A percentile compares a stretch with the other conserved stretches of the same genome.
Evolutionary conservation across 2,888 invertebrate species (phyloP).

Genomic region (Tuberolachnus salignus): DNA sequence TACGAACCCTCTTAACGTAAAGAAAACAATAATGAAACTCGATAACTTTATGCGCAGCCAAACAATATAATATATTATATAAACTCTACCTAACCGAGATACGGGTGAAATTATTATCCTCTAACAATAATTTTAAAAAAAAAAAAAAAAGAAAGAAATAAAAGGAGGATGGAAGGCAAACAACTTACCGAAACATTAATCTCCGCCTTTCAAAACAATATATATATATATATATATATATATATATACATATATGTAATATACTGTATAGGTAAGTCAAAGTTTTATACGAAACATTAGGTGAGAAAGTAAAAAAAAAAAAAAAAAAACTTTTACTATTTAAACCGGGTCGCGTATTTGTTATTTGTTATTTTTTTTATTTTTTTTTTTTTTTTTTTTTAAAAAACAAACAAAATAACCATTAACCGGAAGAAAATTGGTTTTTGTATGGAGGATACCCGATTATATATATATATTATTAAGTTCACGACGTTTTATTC

Average conservation of each 20-base stretch:
- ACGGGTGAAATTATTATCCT: background rate
- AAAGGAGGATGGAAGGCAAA: too few relatives aligned
- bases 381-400: background rate
- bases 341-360: background rate
- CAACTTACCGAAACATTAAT: background rate
- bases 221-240: background rate
- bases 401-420: constrained; percentile 21
- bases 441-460: constrained; percentile 2
- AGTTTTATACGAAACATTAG: background rate
- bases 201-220: background rate
- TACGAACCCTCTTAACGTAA: too few relatives aligned
- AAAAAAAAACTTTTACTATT: constrained; percentile 39
- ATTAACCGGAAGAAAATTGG: constrained; percentile 42
- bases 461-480: background rate
- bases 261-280: background rate
- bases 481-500: constrained; percentile 3
- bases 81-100: background rate
- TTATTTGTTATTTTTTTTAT: too few relatives aligned
- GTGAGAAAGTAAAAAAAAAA: constrained; percentile 11
- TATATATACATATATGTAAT: too few relatives aligned
- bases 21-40: too few relatives aligned
- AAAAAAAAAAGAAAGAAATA: too few relatives aligned
- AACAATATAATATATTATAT: background rate
- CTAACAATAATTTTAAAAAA: too few relatives aligned
- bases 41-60: too few relatives aligned